These are phyloP conservation scores for Brachyhypopomus gauderio DNA, from an alignment of 2,113 vertebrate species.

Conservation along the genomic window DNA sequence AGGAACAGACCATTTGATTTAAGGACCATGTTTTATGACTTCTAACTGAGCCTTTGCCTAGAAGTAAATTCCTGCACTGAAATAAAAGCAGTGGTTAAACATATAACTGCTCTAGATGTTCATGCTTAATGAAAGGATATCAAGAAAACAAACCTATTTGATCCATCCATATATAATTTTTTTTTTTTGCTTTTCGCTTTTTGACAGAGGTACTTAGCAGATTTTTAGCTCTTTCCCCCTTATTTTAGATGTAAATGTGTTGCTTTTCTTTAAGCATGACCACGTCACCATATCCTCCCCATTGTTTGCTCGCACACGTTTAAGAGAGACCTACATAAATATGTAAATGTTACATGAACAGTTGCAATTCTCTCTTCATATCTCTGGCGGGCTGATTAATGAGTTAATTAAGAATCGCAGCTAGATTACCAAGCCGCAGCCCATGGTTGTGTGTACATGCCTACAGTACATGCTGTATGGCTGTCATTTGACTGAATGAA, in stretches of 20 bases:
- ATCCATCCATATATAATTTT: background rate
- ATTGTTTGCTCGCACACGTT: background rate
- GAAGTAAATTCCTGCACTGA: too few species aligned
- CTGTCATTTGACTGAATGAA: background rate
- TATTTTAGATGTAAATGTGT: background rate
- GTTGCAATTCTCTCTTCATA: background rate
- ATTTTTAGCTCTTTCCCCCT: background rate
- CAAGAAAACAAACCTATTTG: too few species aligned
- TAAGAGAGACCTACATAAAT: background rate
- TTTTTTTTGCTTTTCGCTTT: too few species aligned
- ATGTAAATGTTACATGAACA: background rate
- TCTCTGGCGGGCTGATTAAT: background rate
- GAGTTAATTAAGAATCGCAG: background rate
- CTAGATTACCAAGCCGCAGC: background rate
- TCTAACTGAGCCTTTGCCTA: too few species aligned
- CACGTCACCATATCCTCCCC: background rate
- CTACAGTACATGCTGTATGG: background rate
- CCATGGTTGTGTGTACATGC: background rate
- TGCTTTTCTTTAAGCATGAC: slow-evolving; percentile 8
- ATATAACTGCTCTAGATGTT: too few species aligned
- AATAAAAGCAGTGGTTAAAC: too few species aligned
- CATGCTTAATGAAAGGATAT: too few species aligned
- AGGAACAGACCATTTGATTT: too few species aligned
- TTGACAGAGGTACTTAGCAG: background rate
- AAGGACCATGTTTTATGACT: too few species aligned